Conservation (phyloP, 2,888 invertebrate genomes). For the Mesopsocus fuscifrons region DNA sequence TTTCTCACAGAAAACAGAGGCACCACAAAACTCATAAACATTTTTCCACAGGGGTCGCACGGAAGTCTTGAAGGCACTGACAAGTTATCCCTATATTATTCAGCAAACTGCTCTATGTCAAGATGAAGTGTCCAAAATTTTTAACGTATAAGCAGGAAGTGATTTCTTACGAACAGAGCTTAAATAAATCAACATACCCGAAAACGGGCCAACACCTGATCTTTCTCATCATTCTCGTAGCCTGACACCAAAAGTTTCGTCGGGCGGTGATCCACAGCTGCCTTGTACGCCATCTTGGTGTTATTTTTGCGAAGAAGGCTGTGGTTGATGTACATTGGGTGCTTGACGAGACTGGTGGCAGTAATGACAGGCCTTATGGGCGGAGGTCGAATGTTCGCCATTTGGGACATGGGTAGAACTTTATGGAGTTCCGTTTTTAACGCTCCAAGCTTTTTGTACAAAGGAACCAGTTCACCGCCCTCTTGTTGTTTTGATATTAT, state of each 20-base stretch:
- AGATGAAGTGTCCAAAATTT: too few species aligned
- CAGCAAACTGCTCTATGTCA: too few species aligned
- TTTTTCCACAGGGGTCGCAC: too few species aligned
- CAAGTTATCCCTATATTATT: background rate
- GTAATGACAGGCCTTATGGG: slow-evolving; percentile 18
- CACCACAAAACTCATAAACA: background rate
- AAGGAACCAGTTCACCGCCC: slow-evolving; percentile 67
- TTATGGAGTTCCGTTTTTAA: slow-evolving; percentile 31
- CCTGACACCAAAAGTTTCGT: slow-evolving; percentile 72
- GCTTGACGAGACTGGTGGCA: slow-evolving; percentile 24
- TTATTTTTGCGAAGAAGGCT: background rate
- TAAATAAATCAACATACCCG: too few species aligned
- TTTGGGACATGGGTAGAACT: background rate
- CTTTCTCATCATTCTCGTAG: slow-evolving; percentile 66
- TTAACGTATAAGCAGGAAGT: too few species aligned
- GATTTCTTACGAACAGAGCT: too few species aligned
- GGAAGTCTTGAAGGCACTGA: too few species aligned
- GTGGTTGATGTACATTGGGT: slow-evolving; percentile 12
- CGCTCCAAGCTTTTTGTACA: slow-evolving; percentile 58
- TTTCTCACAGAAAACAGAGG: too few species aligned
- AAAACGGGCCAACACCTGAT: slow-evolving; percentile 63
- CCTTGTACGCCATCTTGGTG: slow-evolving; percentile 16
- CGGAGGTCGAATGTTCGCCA: slow-evolving; percentile 20
- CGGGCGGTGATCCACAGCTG: slow-evolving; percentile 70
- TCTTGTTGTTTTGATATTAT: slow-evolving; percentile 75